Percentiles rank a stretch among this genome's conserved stretches.
phyloP scores from a whole-genome alignment of 2,888 invertebrate genomes.

The Griposia aprilina region DNA sequence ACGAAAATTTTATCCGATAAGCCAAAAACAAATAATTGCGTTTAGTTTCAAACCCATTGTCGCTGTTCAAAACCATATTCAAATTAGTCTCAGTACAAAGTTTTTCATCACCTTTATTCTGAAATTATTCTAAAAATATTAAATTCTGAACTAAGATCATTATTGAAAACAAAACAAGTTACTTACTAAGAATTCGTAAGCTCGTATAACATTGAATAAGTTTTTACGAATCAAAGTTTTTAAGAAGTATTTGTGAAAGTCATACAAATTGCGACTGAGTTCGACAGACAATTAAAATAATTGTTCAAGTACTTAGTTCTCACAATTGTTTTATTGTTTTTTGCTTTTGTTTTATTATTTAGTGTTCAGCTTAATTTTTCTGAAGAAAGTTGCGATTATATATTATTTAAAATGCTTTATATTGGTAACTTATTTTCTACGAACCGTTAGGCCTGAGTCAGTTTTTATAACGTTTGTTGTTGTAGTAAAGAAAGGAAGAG shows the following conservation, averaged over 20 bases:
- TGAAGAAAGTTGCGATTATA: neutral
- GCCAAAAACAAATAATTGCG: neutral
- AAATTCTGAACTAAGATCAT: slow-evolving; percentile 1
- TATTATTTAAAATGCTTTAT: neutral
- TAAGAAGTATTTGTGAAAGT: slow-evolving; percentile 32
- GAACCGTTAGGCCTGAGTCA: no score
- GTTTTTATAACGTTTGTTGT: no score
- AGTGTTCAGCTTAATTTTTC: neutral
- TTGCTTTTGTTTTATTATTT: slow-evolving; percentile 25
- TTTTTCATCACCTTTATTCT: neutral
- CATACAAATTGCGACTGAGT: slow-evolving; percentile 18
- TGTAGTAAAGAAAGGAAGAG: no score
- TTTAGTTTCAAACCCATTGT: neutral
- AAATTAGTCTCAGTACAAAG: neutral
- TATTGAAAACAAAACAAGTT: slow-evolving; percentile 24
- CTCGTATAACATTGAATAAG: slow-evolving; percentile 23
- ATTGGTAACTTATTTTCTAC: neutral
- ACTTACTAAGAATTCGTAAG: slow-evolving; percentile 2
- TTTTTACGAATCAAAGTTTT: slow-evolving; percentile 37
- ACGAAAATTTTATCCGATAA: neutral
- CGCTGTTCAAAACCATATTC: neutral
- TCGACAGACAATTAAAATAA: slow-evolving; percentile 27
- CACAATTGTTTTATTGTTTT: neutral
- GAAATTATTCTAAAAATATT: slow-evolving; percentile 18
- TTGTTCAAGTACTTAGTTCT: slow-evolving; percentile 12